A percentile compares a stretch with the other conserved stretches of the same genome.
Evolutionary conservation across 2,888 invertebrate species (phyloP).

Genomic region (Pollenia angustigena): DNA sequence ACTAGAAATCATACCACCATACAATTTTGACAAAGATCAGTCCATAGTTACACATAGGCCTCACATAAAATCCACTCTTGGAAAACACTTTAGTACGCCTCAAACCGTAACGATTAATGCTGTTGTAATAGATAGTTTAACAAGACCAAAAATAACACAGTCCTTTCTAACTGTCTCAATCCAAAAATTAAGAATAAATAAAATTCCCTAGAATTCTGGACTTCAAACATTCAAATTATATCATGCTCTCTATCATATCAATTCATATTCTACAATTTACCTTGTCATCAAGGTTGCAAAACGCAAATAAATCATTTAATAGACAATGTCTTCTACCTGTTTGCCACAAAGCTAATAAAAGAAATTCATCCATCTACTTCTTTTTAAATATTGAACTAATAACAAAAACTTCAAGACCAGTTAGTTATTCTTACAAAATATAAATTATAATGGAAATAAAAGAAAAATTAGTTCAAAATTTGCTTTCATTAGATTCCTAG

Average conservation of each 20-base stretch:
- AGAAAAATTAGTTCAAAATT: conserved; percentile 28
- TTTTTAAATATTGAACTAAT: background rate
- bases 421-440: conserved; percentile 5
- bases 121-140: no score
- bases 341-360: conserved; percentile 37
- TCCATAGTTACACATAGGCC: no score
- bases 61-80: no score
- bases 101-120: no score
- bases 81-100: no score
- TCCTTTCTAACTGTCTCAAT: no score
- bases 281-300: conserved; percentile 18
- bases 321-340: background rate
- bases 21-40: no score
- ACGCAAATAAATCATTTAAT: background rate
- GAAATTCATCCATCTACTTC: background rate
- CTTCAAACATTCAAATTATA: background rate
- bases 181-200: no score
- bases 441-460: background rate
- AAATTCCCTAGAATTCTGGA: no score
- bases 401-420: background rate
- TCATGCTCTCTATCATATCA: background rate
- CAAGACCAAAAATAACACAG: no score
- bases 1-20: no score
- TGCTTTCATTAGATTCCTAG: background rate
- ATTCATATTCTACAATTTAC: background rate